Evolutionary conservation across 2,113 vertebrate genomes (phyloP).

Genomic region (Ailuropoda melanoleuca): DNA sequence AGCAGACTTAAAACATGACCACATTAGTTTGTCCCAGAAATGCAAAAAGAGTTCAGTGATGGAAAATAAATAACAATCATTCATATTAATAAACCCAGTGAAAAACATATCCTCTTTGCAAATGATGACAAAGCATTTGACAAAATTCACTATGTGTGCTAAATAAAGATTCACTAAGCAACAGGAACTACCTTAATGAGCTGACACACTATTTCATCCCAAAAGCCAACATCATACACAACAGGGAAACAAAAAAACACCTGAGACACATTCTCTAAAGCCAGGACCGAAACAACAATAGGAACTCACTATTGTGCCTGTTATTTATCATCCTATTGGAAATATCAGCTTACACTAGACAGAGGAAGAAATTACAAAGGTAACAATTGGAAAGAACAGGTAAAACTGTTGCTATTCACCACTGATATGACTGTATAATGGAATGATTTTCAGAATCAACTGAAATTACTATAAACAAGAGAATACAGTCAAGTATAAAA

Average conservation of each 20-base stretch:
- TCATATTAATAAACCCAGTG: background rate
- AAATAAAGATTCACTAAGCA: background rate
- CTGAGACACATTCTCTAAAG: background rate
- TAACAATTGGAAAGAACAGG: background rate
- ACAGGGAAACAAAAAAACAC: background rate
- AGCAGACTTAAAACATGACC: background rate
- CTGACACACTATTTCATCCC: background rate
- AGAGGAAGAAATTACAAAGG: background rate
- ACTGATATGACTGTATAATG: too few relatives aligned
- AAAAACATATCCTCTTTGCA: background rate
- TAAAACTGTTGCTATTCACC: background rate
- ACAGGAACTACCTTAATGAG: background rate
- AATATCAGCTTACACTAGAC: background rate
- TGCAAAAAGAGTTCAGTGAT: background rate
- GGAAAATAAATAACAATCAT: background rate
- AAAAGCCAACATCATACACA: background rate
- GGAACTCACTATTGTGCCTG: rapidly evolving
- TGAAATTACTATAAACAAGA: background rate
- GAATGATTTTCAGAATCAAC: background rate
- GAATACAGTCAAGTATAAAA: background rate
- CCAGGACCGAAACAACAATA: background rate
- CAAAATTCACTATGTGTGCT: background rate
- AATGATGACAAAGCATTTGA: background rate
- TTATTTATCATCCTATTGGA: background rate
- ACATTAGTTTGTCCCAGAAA: background rate